Evolutionary conservation across 2,888 invertebrate genomes (phyloP).

Genomic region (Xestia c-nigrum): DNA sequence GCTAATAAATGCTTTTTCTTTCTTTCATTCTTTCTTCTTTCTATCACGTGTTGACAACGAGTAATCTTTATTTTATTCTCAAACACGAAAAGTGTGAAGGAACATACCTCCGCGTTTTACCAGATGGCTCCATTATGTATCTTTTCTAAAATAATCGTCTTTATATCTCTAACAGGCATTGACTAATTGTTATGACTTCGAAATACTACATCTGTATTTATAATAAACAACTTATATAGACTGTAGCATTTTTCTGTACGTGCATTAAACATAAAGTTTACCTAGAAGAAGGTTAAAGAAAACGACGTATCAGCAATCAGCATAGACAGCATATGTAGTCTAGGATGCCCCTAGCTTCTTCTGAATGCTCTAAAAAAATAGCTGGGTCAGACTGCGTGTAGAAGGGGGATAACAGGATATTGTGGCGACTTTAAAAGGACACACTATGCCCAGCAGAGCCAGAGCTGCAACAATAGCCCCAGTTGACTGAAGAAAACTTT

Average conservation of each 20-base stretch:
- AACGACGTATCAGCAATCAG: neutral
- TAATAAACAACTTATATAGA: neutral
- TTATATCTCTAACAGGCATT: constrained; percentile 35
- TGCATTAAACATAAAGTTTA: neutral
- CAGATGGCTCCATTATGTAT: constrained; percentile 35
- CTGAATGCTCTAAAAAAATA: neutral
- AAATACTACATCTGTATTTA: neutral
- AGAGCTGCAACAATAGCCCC: no score
- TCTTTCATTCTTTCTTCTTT: no score
- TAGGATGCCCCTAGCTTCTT: neutral
- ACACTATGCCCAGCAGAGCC: neutral
- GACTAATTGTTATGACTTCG: constrained; percentile 25
- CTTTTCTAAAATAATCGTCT: neutral
- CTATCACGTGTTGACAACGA: neutral
- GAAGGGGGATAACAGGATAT: neutral
- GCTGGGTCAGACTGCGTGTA: neutral
- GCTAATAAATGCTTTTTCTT: no score
- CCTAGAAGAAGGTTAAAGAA: neutral
- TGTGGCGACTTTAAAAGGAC: neutral
- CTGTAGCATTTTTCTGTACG: neutral
- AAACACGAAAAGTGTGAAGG: neutral
- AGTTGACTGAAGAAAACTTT: neutral
- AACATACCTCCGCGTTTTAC: neutral
- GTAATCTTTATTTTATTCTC: neutral
- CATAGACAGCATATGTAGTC: neutral